Base-by-base conservation (phyloP, 2,113 vertebrate genomes). In the Chaetops frenatus region DNA sequence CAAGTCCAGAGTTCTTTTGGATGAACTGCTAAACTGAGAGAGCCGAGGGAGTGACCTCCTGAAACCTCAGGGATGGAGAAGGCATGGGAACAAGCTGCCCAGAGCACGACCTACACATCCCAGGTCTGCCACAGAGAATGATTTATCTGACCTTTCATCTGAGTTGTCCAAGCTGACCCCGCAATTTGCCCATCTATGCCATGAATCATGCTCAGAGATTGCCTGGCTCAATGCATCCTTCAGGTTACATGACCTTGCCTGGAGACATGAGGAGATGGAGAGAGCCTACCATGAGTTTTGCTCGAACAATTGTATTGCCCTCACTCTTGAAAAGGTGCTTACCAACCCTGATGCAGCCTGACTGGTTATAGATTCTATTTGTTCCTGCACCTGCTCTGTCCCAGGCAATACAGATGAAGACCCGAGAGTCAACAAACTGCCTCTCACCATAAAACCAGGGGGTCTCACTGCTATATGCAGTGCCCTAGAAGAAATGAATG, bases 401-500 rank as follows among this genome's bases (percentile, higher is more conserved):
- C 6, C 50, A 57, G 24, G 33, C 19, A 47, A 42, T 10, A n/a
- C 0, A 66, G 22, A 54, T 53, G 20, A 38, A 40, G 33, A 82
- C 42, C 61, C 66, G 47, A 54, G 45, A 61, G 56, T 76, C 15
- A 60, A 17, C 5, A 48, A 76, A 33, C 25, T 76, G 36, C 33
- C 20, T 31, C 7, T 48, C 17, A 10, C 29, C 10, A 1, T 28
- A 10, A 36, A 82, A 33, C 16, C 5, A 33, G 80, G 60, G 82
- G 33, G 28, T 61, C 66, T 66, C 9, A 7, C 73, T 67, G 65
- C 35, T 88, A 6, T 40, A 44, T 36, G 81, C 61, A 92, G 69
- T 74, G 44, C 65, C 50, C 61, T 82, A 71, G 61, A 94, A 95
- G 69, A 90, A 97, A 86, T 10, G 13, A 80, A 40, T 47, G 33